phyloP scores from a whole-genome alignment of 2,888 invertebrate genomes.

The Ichneumoninae sp. region DNA sequence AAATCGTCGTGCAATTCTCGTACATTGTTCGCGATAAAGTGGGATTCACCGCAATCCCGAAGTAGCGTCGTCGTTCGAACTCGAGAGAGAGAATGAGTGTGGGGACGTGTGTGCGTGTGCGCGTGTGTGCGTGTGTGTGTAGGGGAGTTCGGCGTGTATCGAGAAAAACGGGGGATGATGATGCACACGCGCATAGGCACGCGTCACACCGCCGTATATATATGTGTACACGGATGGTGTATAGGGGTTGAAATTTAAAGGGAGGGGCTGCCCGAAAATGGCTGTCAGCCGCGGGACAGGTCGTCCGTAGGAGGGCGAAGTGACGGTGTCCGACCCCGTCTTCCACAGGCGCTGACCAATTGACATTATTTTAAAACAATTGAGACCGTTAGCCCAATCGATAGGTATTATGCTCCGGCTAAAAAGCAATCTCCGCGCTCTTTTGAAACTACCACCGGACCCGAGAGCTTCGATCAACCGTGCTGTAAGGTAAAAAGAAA shows the following conservation, averaged over 20 bases:
- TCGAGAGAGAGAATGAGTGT: slow-evolving; percentile 27
- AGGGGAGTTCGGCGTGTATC: neutral
- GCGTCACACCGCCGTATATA: slow-evolving; percentile 48
- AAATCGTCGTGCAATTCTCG: slow-evolving; percentile 61
- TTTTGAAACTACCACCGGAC: slow-evolving; percentile 75
- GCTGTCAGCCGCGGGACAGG: slow-evolving; percentile 81
- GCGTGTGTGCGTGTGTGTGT: neutral
- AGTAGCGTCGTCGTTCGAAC: slow-evolving; percentile 54
- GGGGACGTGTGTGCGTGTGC: neutral
- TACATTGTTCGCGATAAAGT: slow-evolving; percentile 62
- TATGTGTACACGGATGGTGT: slow-evolving; percentile 36
- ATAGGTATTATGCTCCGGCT: slow-evolving; percentile 80
- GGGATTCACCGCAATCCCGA: slow-evolving; percentile 58
- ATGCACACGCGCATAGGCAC: slow-evolving; percentile 60
- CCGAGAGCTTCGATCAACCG: slow-evolving; percentile 70
- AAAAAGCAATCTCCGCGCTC: slow-evolving; percentile 73
- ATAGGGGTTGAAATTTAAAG: slow-evolving; percentile 79
- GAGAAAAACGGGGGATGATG: slow-evolving; percentile 34
- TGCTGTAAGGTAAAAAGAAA: slow-evolving; percentile 73
- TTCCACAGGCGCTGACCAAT: slow-evolving; percentile 74
- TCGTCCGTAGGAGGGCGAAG: slow-evolving; percentile 79
- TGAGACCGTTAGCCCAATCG: slow-evolving; percentile 75
- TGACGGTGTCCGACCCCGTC: slow-evolving; percentile 73
- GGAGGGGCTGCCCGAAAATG: slow-evolving; percentile 83
- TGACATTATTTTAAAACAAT: slow-evolving; percentile 77